Evolutionary conservation across 2,113 vertebrate species (phyloP), one percentile per base, ranked within the genome.

Genomic region (Opisthocomus hoazin): DNA sequence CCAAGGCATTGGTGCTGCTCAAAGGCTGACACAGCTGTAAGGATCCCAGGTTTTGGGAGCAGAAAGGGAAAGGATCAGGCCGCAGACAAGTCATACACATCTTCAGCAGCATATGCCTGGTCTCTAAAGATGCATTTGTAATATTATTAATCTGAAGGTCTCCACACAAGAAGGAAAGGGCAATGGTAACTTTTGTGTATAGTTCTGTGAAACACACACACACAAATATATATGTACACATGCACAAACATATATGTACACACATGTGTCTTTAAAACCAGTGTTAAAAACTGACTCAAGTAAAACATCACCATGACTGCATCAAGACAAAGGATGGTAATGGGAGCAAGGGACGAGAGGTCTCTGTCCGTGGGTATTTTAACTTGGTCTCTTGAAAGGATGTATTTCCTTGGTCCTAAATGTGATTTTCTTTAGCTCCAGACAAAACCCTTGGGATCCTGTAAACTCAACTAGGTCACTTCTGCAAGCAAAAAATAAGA

Each of bases 401-500:
- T 97, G 78, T 87, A 83, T 96, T 95, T 94, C 77, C 91, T 75
- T 87, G 78, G 90, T 96, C 82, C 79, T 89, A 90, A 84, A 92
- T 86, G 19, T 82, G 95, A 93, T 96, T 93, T 83, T 51, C 93
- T 94, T 87, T 87, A 89, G 89, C 74, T 95, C 81, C 93, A 96
- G 78, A 97, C 94, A 95, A 96, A 95, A 94, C 91, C 96, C 68
- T 75, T 50, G 95, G 83, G 91, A 96, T 95, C 93, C 87, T 87
- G 70, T 91, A 96, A 87, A 96, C 84, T 74, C 93, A 97, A 93
- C 93, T 97, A 95, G 97, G 96, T 97, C 89, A 94, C 14, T 46
- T 79, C 51, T 81, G 89, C 60, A 95, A 95, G 68, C 57, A 5
- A 57, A 85, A 71, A 86, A 45, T 37, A 43, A 78, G 73, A 89